A percentile compares a stretch with the other conserved stretches of the same genome.
phyloP scores from a whole-genome alignment of 2,888 invertebrate species.

The Ornithoptera alexandrae region DNA sequence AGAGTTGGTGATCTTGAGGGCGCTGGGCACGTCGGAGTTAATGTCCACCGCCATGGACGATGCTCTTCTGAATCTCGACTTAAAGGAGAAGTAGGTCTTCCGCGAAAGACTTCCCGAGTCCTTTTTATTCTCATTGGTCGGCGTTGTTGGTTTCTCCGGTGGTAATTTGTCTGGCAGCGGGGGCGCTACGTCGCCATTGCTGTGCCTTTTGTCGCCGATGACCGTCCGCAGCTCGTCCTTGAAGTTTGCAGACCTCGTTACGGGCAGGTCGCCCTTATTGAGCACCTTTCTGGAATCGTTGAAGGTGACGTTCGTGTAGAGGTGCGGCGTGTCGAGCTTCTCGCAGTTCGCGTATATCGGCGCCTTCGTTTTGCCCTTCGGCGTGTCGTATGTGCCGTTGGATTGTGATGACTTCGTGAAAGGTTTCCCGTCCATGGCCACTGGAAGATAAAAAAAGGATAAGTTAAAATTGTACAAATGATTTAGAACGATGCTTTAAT shows the following conservation, averaged over 20 bases:
- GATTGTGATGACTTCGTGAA: constrained; percentile 53
- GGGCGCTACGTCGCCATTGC: constrained; percentile 59
- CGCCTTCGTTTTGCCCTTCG: constrained; percentile 48
- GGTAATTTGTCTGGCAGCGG: constrained; percentile 58
- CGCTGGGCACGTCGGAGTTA: constrained; percentile 74
- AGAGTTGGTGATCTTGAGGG: constrained; percentile 81
- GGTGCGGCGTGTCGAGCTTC: constrained; percentile 49
- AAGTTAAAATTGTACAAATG: too few species aligned
- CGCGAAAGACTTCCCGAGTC: constrained; percentile 67
- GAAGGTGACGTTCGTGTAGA: constrained; percentile 64
- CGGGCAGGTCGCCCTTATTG: constrained; percentile 64
- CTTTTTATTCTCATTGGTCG: constrained; percentile 61
- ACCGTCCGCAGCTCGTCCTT: constrained; percentile 71
- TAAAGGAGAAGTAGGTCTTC: constrained; percentile 79
- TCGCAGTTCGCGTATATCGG: constrained; percentile 69
- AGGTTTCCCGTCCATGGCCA: constrained; percentile 70
- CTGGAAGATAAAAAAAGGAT: constrained; percentile 45
- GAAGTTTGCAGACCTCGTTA: constrained; percentile 49
- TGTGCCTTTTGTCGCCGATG: constrained; percentile 55
- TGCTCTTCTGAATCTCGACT: constrained; percentile 82
- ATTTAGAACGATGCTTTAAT: too few species aligned
- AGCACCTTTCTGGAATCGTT: constrained; percentile 47
- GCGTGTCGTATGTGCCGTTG: constrained; percentile 57
- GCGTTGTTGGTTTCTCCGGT: constrained; percentile 62
- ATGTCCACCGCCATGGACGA: constrained; percentile 79